Evolutionary conservation across 2,888 invertebrate species (phyloP), one percentile per base, ranked within the genome.

Genomic region (Bedellia somnulentella): DNA sequence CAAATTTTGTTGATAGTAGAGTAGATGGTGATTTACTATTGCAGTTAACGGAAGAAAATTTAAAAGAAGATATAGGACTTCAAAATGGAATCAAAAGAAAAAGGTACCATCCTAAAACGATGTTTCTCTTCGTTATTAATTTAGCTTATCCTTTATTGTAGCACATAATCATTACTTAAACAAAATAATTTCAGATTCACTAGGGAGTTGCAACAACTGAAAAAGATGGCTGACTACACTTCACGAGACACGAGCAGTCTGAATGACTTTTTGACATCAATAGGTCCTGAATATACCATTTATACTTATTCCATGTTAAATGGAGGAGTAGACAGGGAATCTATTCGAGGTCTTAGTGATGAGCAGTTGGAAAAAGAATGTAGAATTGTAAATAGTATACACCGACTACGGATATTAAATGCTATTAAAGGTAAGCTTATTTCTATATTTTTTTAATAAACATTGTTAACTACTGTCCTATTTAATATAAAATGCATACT

Each of bases 261-360:
- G 40, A 91, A 93, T 52, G 83, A 83, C 35, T 92, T 93, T 56
- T 75, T 98, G 24, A 87, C 86, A 51, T 80, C 80, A 24, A 85
- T 97, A 35, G 93, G 92, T 2, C 82, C 86, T 3, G 95, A 95
- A 57, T 93, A 94, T 58, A 89, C 92, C 30, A 94, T 92, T 42
- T 99, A 99, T 66, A 96, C 98, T 0, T 99, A 99, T 66, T 86
- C 89, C 30, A 91, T 99, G 90, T 71, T 99, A 30, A 92, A 94
- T 52, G 90, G 93, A 15, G 98, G 98, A 10, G 91, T 98, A 18
- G 96, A 97, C 59, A 89, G 87, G 52, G 89, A 89, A 42, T 87
- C 90, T 6, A 80, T 99, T 35, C 83, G 89, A 37, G 86, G 84
- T 33, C 68, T 97, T 15, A 90, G 88, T 25, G 96, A 97, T 47